phyloP scores from a whole-genome alignment of 2,888 invertebrate genomes.

The Adelognathus sp. region DNA sequence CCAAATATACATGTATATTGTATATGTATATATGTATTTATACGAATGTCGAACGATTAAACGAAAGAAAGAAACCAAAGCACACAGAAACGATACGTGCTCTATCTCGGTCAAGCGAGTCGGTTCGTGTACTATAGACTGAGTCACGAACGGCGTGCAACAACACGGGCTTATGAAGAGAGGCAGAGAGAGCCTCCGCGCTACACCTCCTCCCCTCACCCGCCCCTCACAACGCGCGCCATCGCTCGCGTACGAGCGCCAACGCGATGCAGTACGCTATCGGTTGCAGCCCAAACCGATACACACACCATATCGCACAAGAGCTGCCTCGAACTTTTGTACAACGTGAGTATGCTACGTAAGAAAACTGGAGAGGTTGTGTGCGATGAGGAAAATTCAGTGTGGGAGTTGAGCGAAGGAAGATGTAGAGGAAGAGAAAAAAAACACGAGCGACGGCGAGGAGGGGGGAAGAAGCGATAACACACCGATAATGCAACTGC shows the following conservation, averaged over 20 bases:
- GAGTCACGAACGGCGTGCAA: slow-evolving; percentile 64
- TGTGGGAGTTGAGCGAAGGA: not conserved
- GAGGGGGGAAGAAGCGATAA: not conserved
- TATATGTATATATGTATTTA: not conserved
- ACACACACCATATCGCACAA: not conserved
- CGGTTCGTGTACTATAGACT: slow-evolving; percentile 59
- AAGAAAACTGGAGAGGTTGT: too few relatives aligned
- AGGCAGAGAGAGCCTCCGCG: slow-evolving; percentile 35
- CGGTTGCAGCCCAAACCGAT: too few relatives aligned
- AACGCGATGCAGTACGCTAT: not conserved
- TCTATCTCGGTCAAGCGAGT: slow-evolving; percentile 62
- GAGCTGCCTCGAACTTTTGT: not conserved
- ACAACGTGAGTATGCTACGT: not conserved
- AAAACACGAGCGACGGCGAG: not conserved
- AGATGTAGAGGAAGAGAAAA: not conserved
- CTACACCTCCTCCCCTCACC: not conserved
- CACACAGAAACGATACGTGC: slow-evolving; percentile 38
- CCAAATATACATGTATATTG: too few relatives aligned
- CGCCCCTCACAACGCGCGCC: not conserved
- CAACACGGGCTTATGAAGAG: slow-evolving; percentile 64
- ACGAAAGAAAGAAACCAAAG: slow-evolving; percentile 43
- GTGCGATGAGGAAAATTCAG: not conserved
- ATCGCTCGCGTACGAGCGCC: not conserved
- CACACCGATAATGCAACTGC: not conserved
- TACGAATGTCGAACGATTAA: slow-evolving; percentile 17